Conservation (phyloP, 2,797 vertebrate genomes). For the Apogon hyalosoma region DNA sequence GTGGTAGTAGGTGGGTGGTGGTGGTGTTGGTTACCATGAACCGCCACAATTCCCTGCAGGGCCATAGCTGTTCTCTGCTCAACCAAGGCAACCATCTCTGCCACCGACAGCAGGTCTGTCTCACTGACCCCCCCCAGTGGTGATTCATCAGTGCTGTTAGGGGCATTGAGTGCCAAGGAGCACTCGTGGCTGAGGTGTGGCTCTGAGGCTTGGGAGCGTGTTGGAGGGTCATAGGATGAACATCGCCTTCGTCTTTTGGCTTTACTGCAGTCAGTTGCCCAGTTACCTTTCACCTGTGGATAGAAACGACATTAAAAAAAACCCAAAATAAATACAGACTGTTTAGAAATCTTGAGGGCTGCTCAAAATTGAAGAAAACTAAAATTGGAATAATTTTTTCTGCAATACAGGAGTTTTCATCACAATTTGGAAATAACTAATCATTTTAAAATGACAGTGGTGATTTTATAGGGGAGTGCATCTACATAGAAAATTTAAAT, state of each 20-base stretch:
- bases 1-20: slow-evolving; percentile 48
- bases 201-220: slow-evolving; percentile 73
- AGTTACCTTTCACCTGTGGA: slow-evolving; percentile 90
- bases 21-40: slow-evolving; percentile 72
- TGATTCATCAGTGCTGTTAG: slow-evolving; percentile 61
- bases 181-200: slow-evolving; percentile 52
- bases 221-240: slow-evolving; percentile 90
- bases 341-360: not conserved
- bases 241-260: slow-evolving; percentile 92
- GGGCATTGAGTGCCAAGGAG: slow-evolving; percentile 17
- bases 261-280: slow-evolving; percentile 93
- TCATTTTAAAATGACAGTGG: too few relatives aligned
- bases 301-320: not conserved
- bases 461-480: too few relatives aligned
- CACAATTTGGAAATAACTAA: too few relatives aligned
- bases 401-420: too few relatives aligned
- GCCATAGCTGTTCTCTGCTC: slow-evolving; percentile 91
- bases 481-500: too few relatives aligned
- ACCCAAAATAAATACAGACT: not conserved
- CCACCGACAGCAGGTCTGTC: slow-evolving; percentile 91
- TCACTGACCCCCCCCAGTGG: slow-evolving; percentile 72
- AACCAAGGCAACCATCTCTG: slow-evolving; percentile 95
- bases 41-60: slow-evolving; percentile 84
- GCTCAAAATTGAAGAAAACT: too few relatives aligned
- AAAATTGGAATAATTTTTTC: too few relatives aligned